Conservation (phyloP, 2,113 vertebrate species). For the Pseudonaja textilis region DNA sequence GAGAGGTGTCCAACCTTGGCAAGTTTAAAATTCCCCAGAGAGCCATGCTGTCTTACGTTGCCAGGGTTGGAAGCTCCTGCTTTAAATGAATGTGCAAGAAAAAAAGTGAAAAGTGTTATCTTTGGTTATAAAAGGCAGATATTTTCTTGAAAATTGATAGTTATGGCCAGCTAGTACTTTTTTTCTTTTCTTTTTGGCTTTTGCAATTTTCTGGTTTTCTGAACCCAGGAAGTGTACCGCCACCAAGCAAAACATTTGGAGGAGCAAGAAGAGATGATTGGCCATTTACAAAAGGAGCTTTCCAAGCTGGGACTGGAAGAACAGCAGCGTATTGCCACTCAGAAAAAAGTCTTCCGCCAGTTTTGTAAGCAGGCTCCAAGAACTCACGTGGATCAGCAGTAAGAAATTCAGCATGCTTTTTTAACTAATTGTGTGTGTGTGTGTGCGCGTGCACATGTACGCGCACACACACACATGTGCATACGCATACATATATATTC, state of each 20-base stretch:
- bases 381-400: slow-evolving; percentile 76
- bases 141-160: neutral
- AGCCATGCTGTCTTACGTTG: neutral
- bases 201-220: neutral
- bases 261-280: slow-evolving; percentile 70
- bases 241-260: slow-evolving; percentile 72
- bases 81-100: neutral
- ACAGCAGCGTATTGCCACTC: slow-evolving; percentile 65
- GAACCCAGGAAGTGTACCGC: slow-evolving; percentile 64
- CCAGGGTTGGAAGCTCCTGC: neutral
- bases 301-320: slow-evolving; percentile 70
- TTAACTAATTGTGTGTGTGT: neutral
- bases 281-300: slow-evolving; percentile 76
- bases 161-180: neutral
- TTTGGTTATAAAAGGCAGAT: neutral
- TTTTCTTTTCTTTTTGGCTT: neutral
- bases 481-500: too few species aligned
- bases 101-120: neutral
- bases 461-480: too few species aligned
- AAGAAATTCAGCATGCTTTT: slow-evolving; percentile 43
- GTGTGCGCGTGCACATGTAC: too few species aligned
- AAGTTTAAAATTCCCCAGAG: neutral
- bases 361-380: slow-evolving; percentile 71
- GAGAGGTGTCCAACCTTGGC: neutral
- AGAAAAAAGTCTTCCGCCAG: slow-evolving; percentile 72